phyloP scores from a whole-genome alignment of 2,888 invertebrate species.

The Ochropleura plecta region DNA sequence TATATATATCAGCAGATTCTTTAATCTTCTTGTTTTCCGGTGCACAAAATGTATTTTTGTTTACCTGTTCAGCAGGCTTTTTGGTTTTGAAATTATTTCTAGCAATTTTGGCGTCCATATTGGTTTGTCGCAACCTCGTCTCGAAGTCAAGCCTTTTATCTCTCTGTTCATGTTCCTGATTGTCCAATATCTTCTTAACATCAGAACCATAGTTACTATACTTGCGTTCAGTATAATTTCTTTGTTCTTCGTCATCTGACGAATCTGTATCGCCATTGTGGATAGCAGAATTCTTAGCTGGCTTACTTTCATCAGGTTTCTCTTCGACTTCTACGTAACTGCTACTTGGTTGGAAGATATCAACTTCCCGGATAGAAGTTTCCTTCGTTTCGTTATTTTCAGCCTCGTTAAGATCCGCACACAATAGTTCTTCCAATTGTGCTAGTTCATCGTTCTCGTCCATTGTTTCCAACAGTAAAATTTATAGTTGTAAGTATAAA shows the following conservation, averaged over 20 bases:
- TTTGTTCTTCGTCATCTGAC: constrained; percentile 95
- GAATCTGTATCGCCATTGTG: constrained; percentile 93
- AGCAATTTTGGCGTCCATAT: constrained; percentile 79
- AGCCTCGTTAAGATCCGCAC: constrained; percentile 79
- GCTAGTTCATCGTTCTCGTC: constrained; percentile 83
- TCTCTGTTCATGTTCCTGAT: constrained; percentile 81
- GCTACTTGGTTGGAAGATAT: constrained; percentile 77
- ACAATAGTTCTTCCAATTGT: constrained; percentile 85
- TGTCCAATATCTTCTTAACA: constrained; percentile 91
- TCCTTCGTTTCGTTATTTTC: constrained; percentile 59
- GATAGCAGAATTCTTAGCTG: constrained; percentile 77
- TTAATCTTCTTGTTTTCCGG: constrained; percentile 76
- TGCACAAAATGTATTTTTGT: constrained; percentile 76
- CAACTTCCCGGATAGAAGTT: constrained; percentile 75
- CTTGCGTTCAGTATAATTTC: constrained; percentile 93
- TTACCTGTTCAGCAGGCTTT: constrained; percentile 67
- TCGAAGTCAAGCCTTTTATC: constrained; percentile 84
- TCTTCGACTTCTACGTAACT: constrained; percentile 55
- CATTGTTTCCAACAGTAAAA: constrained; percentile 58
- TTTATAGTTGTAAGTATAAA: not conserved
- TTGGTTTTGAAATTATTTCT: constrained; percentile 73
- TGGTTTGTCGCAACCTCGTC: constrained; percentile 83
- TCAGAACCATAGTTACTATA: constrained; percentile 93
- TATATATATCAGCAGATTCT: constrained; percentile 88
- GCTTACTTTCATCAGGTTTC: constrained; percentile 45